phyloP scores from a whole-genome alignment of 2,888 invertebrate species.

The Andrena fulva region DNA sequence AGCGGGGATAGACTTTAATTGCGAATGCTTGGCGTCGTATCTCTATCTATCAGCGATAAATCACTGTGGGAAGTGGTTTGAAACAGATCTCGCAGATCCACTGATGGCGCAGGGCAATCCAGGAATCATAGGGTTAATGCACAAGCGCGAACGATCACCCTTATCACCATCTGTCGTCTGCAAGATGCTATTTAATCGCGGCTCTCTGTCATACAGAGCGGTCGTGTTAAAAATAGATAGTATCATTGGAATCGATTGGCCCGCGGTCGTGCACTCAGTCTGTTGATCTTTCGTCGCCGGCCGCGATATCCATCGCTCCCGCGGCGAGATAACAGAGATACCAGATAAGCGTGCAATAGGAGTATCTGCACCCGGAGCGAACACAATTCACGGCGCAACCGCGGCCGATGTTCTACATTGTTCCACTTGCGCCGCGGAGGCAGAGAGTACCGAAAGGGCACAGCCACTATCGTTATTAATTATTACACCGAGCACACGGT shows the following conservation, averaged over 20 bases:
- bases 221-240: constrained; percentile 48
- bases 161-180: constrained; percentile 20
- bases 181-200: constrained; percentile 9
- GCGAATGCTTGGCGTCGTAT: background rate
- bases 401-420: constrained; percentile 46
- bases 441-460: constrained; percentile 5
- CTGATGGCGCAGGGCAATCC: background rate
- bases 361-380: constrained; percentile 34
- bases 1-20: background rate
- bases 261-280: constrained; percentile 40
- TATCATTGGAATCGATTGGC: constrained; percentile 51
- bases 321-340: constrained; percentile 59
- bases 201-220: background rate
- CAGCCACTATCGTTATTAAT: constrained; percentile 60
- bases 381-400: constrained; percentile 40
- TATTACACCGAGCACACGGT: constrained; percentile 52
- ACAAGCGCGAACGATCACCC: constrained; percentile 19
- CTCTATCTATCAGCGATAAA: background rate
- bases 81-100: background rate
- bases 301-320: constrained; percentile 51
- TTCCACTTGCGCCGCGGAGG: constrained; percentile 23
- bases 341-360: constrained; percentile 46
- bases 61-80: background rate
- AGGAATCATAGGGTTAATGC: constrained; percentile 25
- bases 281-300: constrained; percentile 50